Evolutionary conservation across 2,888 invertebrate genomes (phyloP).

Genomic region (Agapostemon virescens): DNA sequence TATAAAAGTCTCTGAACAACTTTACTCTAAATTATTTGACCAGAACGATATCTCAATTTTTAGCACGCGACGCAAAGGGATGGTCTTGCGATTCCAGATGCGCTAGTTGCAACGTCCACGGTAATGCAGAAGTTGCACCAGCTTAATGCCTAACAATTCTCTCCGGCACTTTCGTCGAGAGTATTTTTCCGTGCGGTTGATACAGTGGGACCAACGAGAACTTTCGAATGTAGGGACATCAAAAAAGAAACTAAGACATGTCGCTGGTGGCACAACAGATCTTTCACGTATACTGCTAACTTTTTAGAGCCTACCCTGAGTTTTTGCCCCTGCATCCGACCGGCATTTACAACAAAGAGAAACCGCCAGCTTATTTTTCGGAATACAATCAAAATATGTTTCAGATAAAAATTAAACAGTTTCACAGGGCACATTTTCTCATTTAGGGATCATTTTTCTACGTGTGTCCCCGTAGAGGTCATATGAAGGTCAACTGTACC

Average conservation of each 20-base stretch:
- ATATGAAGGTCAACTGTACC: too few relatives aligned
- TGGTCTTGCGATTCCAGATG: background rate
- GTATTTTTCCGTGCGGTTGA: constrained; percentile 1
- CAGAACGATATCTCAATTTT: too few relatives aligned
- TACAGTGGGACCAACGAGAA: background rate
- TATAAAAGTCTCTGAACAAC: too few relatives aligned
- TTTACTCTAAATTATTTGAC: too few relatives aligned
- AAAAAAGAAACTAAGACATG: background rate
- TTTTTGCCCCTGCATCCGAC: background rate
- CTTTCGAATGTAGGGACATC: background rate
- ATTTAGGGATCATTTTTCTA: too few relatives aligned
- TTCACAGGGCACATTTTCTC: too few relatives aligned
- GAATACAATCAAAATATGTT: too few relatives aligned
- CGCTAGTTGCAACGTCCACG: too few relatives aligned
- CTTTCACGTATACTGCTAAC: background rate
- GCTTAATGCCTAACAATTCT: background rate
- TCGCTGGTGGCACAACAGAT: background rate
- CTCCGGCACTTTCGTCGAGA: background rate
- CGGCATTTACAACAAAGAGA: background rate
- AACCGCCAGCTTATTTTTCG: background rate
- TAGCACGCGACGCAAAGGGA: too few relatives aligned
- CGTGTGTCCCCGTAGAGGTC: too few relatives aligned
- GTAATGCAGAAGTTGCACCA: background rate
- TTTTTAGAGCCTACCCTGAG: background rate
- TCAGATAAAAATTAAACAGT: too few relatives aligned